phyloP scores from a whole-genome alignment of 2,113 vertebrate genomes.

The Pteronura brasiliensis region DNA sequence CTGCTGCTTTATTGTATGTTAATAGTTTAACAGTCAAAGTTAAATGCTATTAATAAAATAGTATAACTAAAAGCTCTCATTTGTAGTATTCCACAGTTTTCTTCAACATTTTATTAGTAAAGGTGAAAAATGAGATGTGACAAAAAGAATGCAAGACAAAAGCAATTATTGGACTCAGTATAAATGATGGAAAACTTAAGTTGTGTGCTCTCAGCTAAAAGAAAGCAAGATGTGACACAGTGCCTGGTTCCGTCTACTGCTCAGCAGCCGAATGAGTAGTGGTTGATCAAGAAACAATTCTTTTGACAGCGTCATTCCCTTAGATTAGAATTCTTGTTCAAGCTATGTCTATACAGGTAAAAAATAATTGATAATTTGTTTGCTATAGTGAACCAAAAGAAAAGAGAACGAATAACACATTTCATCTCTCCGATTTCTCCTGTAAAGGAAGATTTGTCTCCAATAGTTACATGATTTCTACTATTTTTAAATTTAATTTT shows the following conservation, averaged over 20 bases:
- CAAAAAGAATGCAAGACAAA: slow-evolving; percentile 42
- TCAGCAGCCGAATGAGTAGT: background rate
- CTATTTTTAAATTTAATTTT: background rate
- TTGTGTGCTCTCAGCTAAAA: background rate
- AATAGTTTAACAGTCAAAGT: slow-evolving; percentile 71
- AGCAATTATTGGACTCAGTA: background rate
- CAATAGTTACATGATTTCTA: background rate
- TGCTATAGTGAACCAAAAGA: slow-evolving; percentile 8
- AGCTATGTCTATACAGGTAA: background rate
- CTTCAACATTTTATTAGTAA: slow-evolving; percentile 54
- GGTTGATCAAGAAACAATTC: background rate
- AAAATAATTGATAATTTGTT: background rate
- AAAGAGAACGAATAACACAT: background rate
- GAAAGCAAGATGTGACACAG: background rate
- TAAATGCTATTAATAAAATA: slow-evolving; percentile 70
- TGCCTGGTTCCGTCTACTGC: background rate
- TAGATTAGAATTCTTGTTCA: slow-evolving; percentile 18
- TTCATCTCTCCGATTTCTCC: background rate
- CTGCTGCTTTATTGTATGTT: slow-evolving; percentile 56
- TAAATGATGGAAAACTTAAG: background rate
- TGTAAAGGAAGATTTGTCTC: background rate
- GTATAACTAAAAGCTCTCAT: slow-evolving; percentile 51
- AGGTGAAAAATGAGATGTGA: slow-evolving; percentile 44
- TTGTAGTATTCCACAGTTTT: slow-evolving; percentile 43
- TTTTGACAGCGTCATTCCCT: background rate